phyloP scores from a whole-genome alignment of 1,140 invertebrate species.

The Papilio xuthus region DNA sequence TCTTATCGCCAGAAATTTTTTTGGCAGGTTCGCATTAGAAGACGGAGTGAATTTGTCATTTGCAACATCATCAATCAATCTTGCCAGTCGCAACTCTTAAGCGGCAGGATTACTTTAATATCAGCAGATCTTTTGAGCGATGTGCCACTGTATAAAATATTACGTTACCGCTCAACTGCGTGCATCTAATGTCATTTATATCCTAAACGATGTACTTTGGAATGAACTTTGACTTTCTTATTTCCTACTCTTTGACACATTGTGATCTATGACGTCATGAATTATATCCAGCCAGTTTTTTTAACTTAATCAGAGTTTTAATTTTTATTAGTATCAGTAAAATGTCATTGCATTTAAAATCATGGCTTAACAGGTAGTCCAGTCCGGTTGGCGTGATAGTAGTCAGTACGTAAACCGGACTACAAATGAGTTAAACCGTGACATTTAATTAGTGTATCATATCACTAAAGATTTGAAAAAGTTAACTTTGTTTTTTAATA shows the following conservation, averaged over 20 bases:
- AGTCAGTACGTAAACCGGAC: too few species aligned
- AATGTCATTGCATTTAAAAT: not conserved
- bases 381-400: too few species aligned
- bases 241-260: conserved; percentile 41
- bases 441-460: too few species aligned
- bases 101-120: conserved; percentile 71
- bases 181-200: conserved; percentile 40
- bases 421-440: too few species aligned
- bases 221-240: conserved; percentile 46
- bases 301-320: not conserved
- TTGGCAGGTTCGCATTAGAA: conserved; percentile 52
- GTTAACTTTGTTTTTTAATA: too few species aligned
- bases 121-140: conserved; percentile 65
- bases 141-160: conserved; percentile 62
- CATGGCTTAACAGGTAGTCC: too few species aligned
- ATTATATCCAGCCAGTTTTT: conserved; percentile 14
- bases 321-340: conserved; percentile 2
- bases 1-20: conserved; percentile 46
- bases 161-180: conserved; percentile 44
- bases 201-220: conserved; percentile 41
- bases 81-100: conserved; percentile 68
- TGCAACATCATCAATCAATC: conserved; percentile 70
- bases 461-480: too few species aligned
- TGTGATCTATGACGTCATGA: conserved; percentile 28
- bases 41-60: conserved; percentile 65